These are phyloP conservation scores for Epinotia bilunana DNA, from an alignment of 2,888 invertebrate genomes.

Conservation along the genomic window DNA sequence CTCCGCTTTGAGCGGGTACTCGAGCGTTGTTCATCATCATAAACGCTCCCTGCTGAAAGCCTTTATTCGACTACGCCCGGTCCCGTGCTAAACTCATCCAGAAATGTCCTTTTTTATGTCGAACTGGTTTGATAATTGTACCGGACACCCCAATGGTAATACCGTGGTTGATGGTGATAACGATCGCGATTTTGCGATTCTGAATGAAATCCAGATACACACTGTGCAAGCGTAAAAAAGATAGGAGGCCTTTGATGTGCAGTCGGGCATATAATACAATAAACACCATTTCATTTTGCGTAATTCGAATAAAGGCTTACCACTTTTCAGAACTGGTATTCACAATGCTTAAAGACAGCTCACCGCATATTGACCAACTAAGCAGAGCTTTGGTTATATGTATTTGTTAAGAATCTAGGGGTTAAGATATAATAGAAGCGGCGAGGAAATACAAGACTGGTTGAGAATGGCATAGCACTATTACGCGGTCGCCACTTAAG, in stretches of 20 bases:
- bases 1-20: no score
- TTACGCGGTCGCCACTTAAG: conserved; percentile 20
- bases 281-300: neutral
- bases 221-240: neutral
- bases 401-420: neutral
- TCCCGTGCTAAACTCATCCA: no score
- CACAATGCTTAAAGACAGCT: no score
- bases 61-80: no score
- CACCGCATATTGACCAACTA: no score
- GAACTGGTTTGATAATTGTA: no score
- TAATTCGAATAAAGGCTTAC: neutral
- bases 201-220: neutral
- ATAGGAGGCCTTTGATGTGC: no score
- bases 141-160: no score
- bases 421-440: neutral
- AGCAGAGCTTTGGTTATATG: neutral
- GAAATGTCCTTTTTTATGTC: no score
- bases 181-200: neutral
- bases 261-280: neutral
- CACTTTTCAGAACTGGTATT: neutral
- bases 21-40: no score
- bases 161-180: neutral
- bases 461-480: neutral
- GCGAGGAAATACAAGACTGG: neutral
- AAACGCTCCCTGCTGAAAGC: no score